Conservation (phyloP, 2,797 vertebrate species). For the Pogonophryne albipinna region DNA sequence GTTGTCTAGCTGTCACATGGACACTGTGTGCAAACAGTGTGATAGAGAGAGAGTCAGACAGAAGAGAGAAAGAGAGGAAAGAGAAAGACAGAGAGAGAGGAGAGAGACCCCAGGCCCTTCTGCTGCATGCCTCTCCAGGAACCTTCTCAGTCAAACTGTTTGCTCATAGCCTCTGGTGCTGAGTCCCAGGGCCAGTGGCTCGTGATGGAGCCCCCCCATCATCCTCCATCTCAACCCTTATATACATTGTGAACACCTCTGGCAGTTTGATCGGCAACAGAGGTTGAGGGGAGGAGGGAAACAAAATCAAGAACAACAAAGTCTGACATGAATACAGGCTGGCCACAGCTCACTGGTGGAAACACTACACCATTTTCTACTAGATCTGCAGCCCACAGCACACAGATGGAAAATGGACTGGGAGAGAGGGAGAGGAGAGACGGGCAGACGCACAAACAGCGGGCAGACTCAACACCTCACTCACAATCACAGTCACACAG, state of each 20-base stretch:
- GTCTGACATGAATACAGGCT: constrained; percentile 77
- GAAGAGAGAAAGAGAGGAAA: constrained; percentile 29
- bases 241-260: constrained; percentile 58
- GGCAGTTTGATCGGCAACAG: constrained; percentile 69
- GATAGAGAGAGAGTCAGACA: constrained; percentile 44
- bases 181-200: constrained; percentile 58
- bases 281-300: constrained; percentile 53
- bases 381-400: constrained; percentile 79
- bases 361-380: constrained; percentile 86
- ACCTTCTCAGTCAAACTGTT: constrained; percentile 70
- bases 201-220: constrained; percentile 63
- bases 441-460: constrained; percentile 73
- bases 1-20: constrained; percentile 77
- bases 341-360: constrained; percentile 83
- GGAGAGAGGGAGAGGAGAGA: constrained; percentile 70
- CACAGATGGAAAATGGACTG: constrained; percentile 77
- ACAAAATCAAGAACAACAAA: constrained; percentile 67
- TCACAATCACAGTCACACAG: constrained; percentile 70
- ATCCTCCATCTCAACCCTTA: constrained; percentile 2
- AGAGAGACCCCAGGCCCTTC: constrained; percentile 58
- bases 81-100: constrained; percentile 30
- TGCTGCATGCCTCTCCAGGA: constrained; percentile 73
- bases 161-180: constrained; percentile 65
- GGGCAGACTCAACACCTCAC: constrained; percentile 74
- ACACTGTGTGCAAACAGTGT: constrained; percentile 71